Evolutionary conservation across 1,140 invertebrate genomes (phyloP).

Genomic region (Drosophila mauritiana): DNA sequence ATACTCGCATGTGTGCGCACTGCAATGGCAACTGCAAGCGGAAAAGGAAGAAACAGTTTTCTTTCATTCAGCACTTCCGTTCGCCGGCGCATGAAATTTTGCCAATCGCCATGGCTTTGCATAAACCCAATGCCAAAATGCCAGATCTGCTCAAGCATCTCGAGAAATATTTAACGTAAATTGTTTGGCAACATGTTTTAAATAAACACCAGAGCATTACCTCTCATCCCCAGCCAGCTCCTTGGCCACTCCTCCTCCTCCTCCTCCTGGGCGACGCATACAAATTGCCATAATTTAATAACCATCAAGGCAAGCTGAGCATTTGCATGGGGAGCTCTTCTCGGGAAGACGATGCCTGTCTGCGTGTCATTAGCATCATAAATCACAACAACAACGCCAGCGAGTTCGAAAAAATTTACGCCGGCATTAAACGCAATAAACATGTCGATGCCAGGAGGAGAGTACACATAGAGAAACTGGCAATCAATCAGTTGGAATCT

Average conservation of each 20-base stretch:
- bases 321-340: constrained; percentile 23
- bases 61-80: constrained; percentile 75
- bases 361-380: constrained; percentile 83
- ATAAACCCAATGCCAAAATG: constrained; percentile 29
- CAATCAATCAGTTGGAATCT: too few relatives aligned
- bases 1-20: neutral
- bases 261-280: constrained; percentile 56
- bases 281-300: constrained; percentile 84
- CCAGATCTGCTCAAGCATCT: constrained; percentile 32
- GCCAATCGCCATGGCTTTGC: constrained; percentile 59
- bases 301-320: constrained; percentile 70
- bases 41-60: constrained; percentile 80
- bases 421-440: constrained; percentile 81
- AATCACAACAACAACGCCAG: constrained; percentile 70
- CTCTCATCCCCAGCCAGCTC: neutral
- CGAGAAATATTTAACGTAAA: constrained; percentile 69
- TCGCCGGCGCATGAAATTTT: constrained; percentile 62
- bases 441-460: constrained; percentile 57
- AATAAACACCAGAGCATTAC: constrained; percentile 64
- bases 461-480: neutral
- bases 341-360: constrained; percentile 41
- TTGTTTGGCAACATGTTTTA: constrained; percentile 78
- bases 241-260: neutral
- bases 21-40: constrained; percentile 56
- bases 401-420: constrained; percentile 59